Evolutionary conservation across 2,888 invertebrate genomes (phyloP).

Genomic region (Andrena bucephala): DNA sequence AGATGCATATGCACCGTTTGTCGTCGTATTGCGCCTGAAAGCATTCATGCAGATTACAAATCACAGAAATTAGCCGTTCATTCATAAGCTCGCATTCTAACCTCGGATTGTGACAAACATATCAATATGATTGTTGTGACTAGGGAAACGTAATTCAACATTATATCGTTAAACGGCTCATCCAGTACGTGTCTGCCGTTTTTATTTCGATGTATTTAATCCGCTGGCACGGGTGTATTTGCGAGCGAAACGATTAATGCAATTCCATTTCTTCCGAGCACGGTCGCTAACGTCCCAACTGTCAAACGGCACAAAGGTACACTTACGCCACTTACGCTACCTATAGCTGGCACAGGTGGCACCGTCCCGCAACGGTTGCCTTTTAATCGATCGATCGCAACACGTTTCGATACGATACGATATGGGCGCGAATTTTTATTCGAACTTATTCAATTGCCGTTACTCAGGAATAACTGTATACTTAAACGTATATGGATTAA

Average conservation of each 20-base stretch:
- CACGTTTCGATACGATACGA: slow-evolving; percentile 14
- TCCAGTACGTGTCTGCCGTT: slow-evolving; percentile 25
- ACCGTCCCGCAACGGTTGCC: neutral
- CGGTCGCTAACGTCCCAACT: neutral
- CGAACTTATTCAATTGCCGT: neutral
- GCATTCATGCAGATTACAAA: slow-evolving; percentile 13
- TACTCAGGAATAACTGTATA: no score
- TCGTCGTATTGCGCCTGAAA: slow-evolving; percentile 92
- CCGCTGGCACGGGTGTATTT: neutral
- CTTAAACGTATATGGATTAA: no score
- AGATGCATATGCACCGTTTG: slow-evolving; percentile 94
- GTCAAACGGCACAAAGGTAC: slow-evolving; percentile 13
- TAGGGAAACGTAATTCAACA: slow-evolving; percentile 65
- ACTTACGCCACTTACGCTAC: neutral
- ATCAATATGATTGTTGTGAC: slow-evolving; percentile 53
- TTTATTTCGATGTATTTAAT: slow-evolving; percentile 6
- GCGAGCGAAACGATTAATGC: slow-evolving; percentile 18
- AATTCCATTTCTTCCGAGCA: slow-evolving; percentile 1
- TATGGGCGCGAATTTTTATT: slow-evolving; percentile 2
- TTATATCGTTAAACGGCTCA: slow-evolving; percentile 55
- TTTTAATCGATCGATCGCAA: slow-evolving; percentile 17
- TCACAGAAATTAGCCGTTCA: neutral
- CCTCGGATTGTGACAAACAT: slow-evolving; percentile 69
- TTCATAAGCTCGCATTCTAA: slow-evolving; percentile 52
- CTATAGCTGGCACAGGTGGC: neutral